These are phyloP conservation scores for Ciconia maguari DNA, from an alignment of 2,113 vertebrate genomes.

Conservation along the genomic window DNA sequence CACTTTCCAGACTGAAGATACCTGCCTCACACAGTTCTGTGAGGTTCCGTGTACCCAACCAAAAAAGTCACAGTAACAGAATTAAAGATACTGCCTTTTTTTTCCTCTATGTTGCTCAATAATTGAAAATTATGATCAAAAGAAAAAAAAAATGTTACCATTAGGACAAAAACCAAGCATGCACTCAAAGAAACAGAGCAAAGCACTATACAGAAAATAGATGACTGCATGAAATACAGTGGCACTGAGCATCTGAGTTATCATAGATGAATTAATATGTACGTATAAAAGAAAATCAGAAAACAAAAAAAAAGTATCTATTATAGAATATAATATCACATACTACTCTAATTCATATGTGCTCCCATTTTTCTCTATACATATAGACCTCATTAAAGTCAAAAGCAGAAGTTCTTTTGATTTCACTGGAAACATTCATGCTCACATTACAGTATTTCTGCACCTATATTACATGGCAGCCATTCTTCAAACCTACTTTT, in stretches of 20 bases:
- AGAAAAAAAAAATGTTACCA: neutral
- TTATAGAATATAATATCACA: neutral
- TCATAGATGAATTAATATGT: neutral
- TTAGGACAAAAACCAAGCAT: neutral
- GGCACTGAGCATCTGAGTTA: neutral
- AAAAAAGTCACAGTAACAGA: neutral
- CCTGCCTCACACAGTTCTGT: neutral
- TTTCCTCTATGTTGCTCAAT: neutral
- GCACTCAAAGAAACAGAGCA: neutral
- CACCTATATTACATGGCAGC: neutral
- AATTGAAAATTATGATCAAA: neutral
- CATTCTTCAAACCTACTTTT: neutral
- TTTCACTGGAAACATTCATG: neutral
- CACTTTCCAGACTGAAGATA: neutral
- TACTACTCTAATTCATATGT: neutral
- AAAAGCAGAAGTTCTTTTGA: neutral
- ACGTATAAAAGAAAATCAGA: neutral
- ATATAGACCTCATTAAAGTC: neutral
- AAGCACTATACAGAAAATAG: neutral
- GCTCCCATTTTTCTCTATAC: neutral
- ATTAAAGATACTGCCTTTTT: neutral
- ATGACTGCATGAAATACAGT: neutral
- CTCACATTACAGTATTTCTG: neutral
- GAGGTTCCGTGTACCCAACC: neutral
- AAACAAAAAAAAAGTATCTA: neutral